Evolutionary conservation across 2,113 vertebrate genomes (phyloP).

Genomic region (Neodontobutis hainanensis): DNA sequence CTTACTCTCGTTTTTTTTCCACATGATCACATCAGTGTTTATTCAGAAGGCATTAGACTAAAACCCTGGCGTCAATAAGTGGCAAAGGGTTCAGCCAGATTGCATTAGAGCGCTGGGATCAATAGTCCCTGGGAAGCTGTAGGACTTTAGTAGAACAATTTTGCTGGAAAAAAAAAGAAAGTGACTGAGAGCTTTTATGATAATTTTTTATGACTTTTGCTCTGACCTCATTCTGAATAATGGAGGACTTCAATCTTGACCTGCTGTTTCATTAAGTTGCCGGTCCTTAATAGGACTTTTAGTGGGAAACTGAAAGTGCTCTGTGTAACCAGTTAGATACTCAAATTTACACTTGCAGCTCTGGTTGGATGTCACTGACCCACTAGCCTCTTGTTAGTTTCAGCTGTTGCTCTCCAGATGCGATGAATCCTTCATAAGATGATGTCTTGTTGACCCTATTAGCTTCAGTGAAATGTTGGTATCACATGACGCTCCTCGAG

Average conservation of each 20-base stretch:
- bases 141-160: constrained; percentile 23
- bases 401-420: constrained; percentile 8
- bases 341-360: neutral
- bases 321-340: neutral
- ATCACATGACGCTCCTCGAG: constrained; percentile 20
- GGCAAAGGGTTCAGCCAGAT: constrained; percentile 19
- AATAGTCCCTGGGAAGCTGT: constrained; percentile 34
- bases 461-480: neutral
- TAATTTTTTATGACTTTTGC: constrained; percentile 34
- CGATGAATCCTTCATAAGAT: constrained; percentile 8
- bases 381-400: constrained; percentile 10
- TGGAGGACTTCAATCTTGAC: constrained; percentile 1
- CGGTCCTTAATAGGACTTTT: constrained; percentile 17
- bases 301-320: neutral
- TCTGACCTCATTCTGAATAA: constrained; percentile 28
- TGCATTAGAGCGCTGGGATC: constrained; percentile 41
- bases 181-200: constrained; percentile 28
- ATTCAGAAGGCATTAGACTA: constrained; percentile 56
- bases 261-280: constrained; percentile 40
- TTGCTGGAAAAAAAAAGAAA: constrained; percentile 39
- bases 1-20: constrained; percentile 48
- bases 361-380: neutral
- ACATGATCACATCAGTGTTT: constrained; percentile 52
- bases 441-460: constrained; percentile 13
- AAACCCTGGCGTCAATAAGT: constrained; percentile 28